Evolutionary conservation across 2,113 vertebrate genomes (phyloP).

Genomic region (Bos indicus): DNA sequence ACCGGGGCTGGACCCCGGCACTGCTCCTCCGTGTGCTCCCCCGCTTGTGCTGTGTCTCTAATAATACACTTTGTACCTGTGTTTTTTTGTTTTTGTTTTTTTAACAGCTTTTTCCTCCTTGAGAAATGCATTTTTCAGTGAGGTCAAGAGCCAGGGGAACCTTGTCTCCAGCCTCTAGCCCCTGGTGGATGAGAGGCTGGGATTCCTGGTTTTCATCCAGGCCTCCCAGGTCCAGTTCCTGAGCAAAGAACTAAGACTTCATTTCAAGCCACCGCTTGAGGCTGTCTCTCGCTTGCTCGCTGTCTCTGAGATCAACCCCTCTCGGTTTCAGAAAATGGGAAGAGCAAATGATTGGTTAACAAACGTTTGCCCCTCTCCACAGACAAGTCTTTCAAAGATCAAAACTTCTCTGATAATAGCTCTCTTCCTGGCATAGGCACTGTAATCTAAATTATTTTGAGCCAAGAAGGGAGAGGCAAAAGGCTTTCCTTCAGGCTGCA

Average conservation of each 20-base stretch:
- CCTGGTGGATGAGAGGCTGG: background rate
- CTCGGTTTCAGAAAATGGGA: background rate
- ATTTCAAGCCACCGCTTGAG: background rate
- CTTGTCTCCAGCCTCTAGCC: background rate
- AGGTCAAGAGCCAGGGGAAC: background rate
- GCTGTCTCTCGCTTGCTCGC: accelerated
- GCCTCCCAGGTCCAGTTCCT: background rate
- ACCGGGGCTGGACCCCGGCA: no score
- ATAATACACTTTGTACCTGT: background rate
- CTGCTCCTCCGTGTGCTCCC: background rate
- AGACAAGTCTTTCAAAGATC: background rate
- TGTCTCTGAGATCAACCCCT: background rate
- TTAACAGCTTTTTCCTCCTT: background rate
- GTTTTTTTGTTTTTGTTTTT: background rate
- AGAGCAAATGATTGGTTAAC: background rate
- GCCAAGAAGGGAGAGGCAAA: background rate
- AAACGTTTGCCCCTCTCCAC: background rate
- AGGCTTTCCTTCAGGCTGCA: background rate
- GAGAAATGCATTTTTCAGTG: background rate
- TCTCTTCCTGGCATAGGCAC: background rate
- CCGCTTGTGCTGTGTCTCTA: background rate
- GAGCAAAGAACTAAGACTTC: background rate
- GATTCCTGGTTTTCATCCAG: background rate
- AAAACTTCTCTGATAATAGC: background rate
- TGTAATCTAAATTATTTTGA: background rate